Conservation (phyloP, 1,140 invertebrate species). For the Lordiphosa mommai region DNA sequence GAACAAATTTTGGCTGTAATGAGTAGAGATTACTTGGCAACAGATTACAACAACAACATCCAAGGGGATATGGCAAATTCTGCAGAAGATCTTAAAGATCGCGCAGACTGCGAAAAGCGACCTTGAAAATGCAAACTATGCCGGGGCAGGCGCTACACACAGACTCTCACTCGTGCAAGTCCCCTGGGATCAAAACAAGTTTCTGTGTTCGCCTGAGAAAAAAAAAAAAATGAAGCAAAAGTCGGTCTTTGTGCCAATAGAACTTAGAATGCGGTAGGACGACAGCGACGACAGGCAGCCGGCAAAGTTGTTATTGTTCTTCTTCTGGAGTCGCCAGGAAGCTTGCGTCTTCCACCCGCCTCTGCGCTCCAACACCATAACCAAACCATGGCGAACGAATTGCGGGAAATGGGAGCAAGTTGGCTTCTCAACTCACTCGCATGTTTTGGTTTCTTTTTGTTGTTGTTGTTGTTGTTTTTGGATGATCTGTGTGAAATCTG, state of each 20-base stretch:
- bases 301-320: conserved; percentile 17
- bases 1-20: conserved; percentile 58
- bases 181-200: conserved; percentile 47
- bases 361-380: background rate
- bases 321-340: conserved; percentile 47
- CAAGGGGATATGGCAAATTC: conserved; percentile 38
- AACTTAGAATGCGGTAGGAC: conserved; percentile 76
- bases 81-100: conserved; percentile 30
- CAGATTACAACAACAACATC: conserved; percentile 47
- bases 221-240: conserved; percentile 41
- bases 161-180: conserved; percentile 4
- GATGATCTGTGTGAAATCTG: conserved; percentile 22
- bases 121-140: conserved; percentile 72
- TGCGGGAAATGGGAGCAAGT: conserved; percentile 40
- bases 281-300: conserved; percentile 6
- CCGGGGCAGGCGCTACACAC: conserved; percentile 58
- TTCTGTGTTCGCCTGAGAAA: conserved; percentile 48
- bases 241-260: conserved; percentile 75
- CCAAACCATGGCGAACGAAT: conserved; percentile 14
- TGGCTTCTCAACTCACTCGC: conserved; percentile 46
- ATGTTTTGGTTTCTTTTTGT: conserved; percentile 14
- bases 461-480: conserved; percentile 7
- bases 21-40: conserved; percentile 59
- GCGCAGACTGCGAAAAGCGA: conserved; percentile 20
- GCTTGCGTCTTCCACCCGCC: background rate